Percentiles rank a stretch among this genome's conserved stretches.
Conservation (phyloP, 2,113 vertebrate species). For the Hiodon tergisus region DNA sequence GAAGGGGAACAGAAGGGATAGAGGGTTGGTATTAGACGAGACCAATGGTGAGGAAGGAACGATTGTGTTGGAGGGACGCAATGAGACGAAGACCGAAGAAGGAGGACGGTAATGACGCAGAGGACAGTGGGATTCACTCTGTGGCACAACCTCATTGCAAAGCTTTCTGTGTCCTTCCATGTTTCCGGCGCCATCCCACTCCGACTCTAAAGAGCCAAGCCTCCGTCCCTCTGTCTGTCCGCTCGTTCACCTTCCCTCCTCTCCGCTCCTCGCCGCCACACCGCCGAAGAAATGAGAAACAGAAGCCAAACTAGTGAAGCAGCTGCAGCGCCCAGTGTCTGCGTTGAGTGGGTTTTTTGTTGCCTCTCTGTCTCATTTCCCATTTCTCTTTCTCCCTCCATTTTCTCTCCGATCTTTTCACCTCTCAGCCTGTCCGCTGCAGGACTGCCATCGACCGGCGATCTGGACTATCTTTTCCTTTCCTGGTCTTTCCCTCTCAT, state of each 20-base stretch:
- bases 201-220: conserved; percentile 24
- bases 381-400: neutral
- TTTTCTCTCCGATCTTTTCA: neutral
- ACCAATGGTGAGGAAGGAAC: neutral
- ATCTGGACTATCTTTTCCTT: neutral
- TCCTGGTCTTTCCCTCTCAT: neutral
- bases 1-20: neutral
- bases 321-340: conserved; percentile 3
- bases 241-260: conserved; percentile 9
- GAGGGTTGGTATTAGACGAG: neutral
- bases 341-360: neutral
- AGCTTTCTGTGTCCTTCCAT: neutral
- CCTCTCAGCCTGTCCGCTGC: neutral
- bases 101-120: conserved; percentile 7
- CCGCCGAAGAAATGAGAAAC: conserved; percentile 33
- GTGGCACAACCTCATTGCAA: neutral
- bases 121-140: neutral
- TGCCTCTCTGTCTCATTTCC: conserved; percentile 7
- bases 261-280: conserved; percentile 23
- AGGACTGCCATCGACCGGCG: conserved; percentile 2
- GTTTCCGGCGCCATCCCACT: conserved; percentile 15
- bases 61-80: conserved; percentile 5
- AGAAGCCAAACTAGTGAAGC: conserved; percentile 14
- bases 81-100: neutral
- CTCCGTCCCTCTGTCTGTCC: conserved; percentile 13